A percentile compares a stretch with the other conserved stretches of the same genome.
phyloP scores from a whole-genome alignment of 2,797 vertebrate genomes.

The Pelobates cultripes region DNA sequence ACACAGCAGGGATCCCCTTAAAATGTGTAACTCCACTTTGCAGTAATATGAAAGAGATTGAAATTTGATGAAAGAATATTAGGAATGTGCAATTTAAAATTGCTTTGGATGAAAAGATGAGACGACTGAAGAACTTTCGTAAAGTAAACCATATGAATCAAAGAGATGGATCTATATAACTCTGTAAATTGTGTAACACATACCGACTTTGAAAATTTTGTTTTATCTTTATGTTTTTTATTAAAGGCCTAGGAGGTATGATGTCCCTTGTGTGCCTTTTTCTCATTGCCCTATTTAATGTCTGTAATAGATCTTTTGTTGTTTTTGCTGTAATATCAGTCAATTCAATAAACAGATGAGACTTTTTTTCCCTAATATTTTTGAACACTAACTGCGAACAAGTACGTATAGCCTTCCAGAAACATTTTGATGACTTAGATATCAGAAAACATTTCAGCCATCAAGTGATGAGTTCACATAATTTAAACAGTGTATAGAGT shows the following conservation, averaged over 20 bases:
- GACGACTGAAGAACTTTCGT: constrained; percentile 17
- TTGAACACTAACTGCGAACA: too few relatives aligned
- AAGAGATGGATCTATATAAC: background rate
- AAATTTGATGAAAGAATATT: constrained; percentile 48
- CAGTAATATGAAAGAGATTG: constrained; percentile 44
- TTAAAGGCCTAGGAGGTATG: background rate
- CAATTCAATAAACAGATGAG: background rate
- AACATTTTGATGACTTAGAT: too few relatives aligned
- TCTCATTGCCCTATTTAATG: background rate
- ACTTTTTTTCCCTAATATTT: too few relatives aligned
- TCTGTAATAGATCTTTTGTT: background rate
- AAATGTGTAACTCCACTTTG: constrained; percentile 22
- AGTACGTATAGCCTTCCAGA: too few relatives aligned
- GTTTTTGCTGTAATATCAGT: background rate
- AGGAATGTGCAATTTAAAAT: constrained; percentile 36
- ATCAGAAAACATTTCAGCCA: too few relatives aligned
- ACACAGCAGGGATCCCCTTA: constrained; percentile 24
- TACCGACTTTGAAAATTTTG: background rate
- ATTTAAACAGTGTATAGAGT: too few relatives aligned
- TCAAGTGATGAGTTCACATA: too few relatives aligned
- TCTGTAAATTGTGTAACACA: background rate
- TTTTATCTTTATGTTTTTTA: background rate
- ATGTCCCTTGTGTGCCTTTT: too few relatives aligned
- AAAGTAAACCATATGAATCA: constrained; percentile 10
- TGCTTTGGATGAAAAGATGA: constrained; percentile 19